Evolutionary conservation across 1,140 invertebrate species (phyloP), one percentile per base, ranked within the genome.

Genomic region (Trissolcus basalis): DNA sequence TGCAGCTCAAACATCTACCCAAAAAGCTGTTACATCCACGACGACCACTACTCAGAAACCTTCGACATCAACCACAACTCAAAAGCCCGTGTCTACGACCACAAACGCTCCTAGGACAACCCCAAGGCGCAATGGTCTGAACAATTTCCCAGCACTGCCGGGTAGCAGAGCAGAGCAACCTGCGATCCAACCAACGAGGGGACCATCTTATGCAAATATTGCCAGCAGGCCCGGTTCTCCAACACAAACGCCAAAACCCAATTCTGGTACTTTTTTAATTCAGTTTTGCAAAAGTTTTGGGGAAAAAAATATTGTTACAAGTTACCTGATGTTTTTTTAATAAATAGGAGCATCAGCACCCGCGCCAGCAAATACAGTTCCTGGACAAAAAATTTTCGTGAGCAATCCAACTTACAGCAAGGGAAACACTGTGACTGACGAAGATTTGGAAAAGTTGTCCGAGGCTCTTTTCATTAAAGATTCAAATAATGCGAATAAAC

Each of bases 381-480:
- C n/a, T 36, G 50, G 50, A 13, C 85, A 27, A 1, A 78, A 78
- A 33, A 55, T 53, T 5, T 86, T 83, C 33, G 81, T 81, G 0
- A 85, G 81, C 39, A 85, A 86, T 70, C 86, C 86, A 7, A 87
- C 76, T 1, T 86, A 82, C 32, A 86, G 87, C 44, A 86, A 86
- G 58, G 86, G 87, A 0, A 87, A 86, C 19, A 56, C 67, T 0
- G 82, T 90, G 9, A 88, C 89, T 4, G 92, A 94, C 81, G 85
- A 89, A 15, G 93, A 94, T 82, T 80, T 94, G 36, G 87, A 90
- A 81, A 90, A 90, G 54, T 85, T 95, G 13, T 91, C 92, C n/a
- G 93, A 95, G 86, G 89, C 90, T 27, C 85, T 95, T n/a, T 90
- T 93, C 41, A 90, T 88, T 48, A 93, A 93, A 81, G 94, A 95